Evolutionary conservation across 2,113 vertebrate genomes (phyloP).

Genomic region (Chaenogobius annularis): DNA sequence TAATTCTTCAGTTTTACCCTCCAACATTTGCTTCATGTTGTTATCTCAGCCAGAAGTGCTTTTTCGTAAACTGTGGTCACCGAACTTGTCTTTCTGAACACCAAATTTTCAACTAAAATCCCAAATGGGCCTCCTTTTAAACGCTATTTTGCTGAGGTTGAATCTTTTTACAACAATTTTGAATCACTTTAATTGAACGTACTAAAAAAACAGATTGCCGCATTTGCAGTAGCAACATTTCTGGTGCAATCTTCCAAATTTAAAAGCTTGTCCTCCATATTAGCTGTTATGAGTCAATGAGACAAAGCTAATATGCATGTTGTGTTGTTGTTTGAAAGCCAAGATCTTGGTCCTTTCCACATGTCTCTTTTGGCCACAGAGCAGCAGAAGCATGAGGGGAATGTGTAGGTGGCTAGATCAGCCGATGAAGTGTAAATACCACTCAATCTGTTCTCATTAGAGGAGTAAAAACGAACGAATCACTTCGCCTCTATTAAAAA

Average conservation of each 20-base stretch:
- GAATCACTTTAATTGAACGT: neutral
- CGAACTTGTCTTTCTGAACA: neutral
- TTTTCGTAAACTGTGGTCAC: neutral
- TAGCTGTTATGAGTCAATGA: conserved; percentile 45
- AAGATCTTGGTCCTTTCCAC: conserved; percentile 60
- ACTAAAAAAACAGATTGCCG: conserved; percentile 2
- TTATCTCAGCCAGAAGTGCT: conserved; percentile 10
- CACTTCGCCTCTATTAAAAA: conserved; percentile 71
- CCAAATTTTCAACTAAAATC: conserved; percentile 7
- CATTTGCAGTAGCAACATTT: conserved; percentile 19
- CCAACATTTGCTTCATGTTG: conserved; percentile 22
- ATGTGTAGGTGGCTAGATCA: conserved; percentile 73
- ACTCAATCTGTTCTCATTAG: conserved; percentile 79
- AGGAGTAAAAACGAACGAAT: conserved; percentile 72
- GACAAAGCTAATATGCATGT: conserved; percentile 55
- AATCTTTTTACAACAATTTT: neutral
- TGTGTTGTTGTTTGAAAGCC: conserved; percentile 56
- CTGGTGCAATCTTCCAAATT: conserved; percentile 16
- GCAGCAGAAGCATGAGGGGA: conserved; percentile 61
- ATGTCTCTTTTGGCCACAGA: conserved; percentile 68
- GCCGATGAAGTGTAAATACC: conserved; percentile 78
- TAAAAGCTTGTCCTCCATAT: conserved; percentile 39
- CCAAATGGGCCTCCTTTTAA: neutral
- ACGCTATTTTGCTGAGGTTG: conserved; percentile 9
- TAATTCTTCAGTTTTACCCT: conserved; percentile 28